Conservation (phyloP, 2,888 invertebrate species). For the Cepaea hortensis region DNA sequence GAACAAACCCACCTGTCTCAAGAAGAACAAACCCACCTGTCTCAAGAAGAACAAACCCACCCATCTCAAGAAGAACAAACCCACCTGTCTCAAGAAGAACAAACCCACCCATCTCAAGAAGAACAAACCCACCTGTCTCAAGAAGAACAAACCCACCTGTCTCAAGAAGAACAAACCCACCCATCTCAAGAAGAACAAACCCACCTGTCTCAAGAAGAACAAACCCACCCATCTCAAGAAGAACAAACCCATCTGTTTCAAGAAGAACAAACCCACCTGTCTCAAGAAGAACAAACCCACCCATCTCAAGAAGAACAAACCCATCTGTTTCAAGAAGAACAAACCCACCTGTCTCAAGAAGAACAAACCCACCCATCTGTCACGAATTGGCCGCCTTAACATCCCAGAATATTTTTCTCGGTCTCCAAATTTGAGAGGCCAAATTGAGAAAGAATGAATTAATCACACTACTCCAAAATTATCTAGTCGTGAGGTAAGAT, state of each 20-base stretch:
- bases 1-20: conserved; percentile 49
- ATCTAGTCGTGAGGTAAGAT: no score
- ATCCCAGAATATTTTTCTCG: no score
- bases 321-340: not conserved
- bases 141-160: not conserved
- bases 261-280: conserved; percentile 64
- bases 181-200: not conserved
- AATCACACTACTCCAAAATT: no score
- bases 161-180: not conserved
- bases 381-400: no score
- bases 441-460: no score
- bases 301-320: conserved; percentile 75
- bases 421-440: no score
- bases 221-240: not conserved
- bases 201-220: not conserved
- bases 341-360: not conserved
- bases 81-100: not conserved
- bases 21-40: not conserved
- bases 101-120: not conserved
- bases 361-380: not conserved
- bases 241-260: conserved; percentile 72
- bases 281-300: conserved; percentile 60
- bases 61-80: not conserved
- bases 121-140: not conserved
- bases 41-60: not conserved